Evolutionary conservation across 2,888 invertebrate genomes (phyloP), one percentile per base, ranked within the genome.

Genomic region (Tetragonula carbonaria): DNA sequence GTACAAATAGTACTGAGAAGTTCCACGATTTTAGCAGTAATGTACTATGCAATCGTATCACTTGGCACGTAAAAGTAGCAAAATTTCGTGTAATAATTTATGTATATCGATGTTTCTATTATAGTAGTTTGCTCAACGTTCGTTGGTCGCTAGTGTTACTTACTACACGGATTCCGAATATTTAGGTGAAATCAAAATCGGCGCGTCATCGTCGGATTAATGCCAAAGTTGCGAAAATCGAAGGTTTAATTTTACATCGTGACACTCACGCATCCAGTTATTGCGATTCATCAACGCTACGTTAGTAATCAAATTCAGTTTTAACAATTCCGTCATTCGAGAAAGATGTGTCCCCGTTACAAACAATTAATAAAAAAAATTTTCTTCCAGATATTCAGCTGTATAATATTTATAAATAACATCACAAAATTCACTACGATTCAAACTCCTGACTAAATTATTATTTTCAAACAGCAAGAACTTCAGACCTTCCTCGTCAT

Each of bases 11-110:
- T 14, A 6, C 0, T 8, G 5, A 33, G 70, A 55, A 53, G 6
- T 14, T 33, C 21, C 53, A 50, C 28, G 18, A 33, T 33, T 70
- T 33, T 13, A 21, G 2, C 13, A 8, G 4, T 28, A 23, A 6
- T 21, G 4, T 13, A 33, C 13, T 6, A 53, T 21, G n/a, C 16
- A 62, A 62, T 55, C n/a, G 68, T 28, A 18, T 51, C 51, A 51
- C 28, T 68, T 68, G 68, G 51, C 68, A 68, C 18, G 51, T 51
- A 68, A 68, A 68, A 68, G 4, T 68, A 28, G 68, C 13, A 50
- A 51, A 45, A n/a, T 66, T 45, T 62, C 62, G 14, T 11, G 33
- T 33, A 38, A 50, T 50, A 23, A 45, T 23, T 67, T 18, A 23
- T 23, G 6, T 4, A 3, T 13, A 18, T 8, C 4, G 18, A 8